Conservation (phyloP, 2,113 vertebrate genomes). For the Rana temporaria region DNA sequence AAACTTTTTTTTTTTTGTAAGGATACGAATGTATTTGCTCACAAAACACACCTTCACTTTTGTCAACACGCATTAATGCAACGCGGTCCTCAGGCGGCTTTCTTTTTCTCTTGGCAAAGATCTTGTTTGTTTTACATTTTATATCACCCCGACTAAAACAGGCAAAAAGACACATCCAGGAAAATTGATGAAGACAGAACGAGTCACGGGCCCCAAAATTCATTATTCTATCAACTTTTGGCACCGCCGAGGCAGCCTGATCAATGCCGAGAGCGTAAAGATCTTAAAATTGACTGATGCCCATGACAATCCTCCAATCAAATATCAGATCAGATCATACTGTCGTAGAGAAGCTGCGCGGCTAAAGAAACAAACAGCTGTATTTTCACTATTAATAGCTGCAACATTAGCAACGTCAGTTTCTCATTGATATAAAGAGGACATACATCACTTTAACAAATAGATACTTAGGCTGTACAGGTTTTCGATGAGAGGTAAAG, state of each 20-base stretch:
- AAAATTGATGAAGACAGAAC: conserved; percentile 66
- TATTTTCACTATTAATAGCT: conserved; percentile 4
- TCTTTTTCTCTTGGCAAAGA: conserved; percentile 13
- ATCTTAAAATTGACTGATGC: conserved; percentile 29
- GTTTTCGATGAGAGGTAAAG: background rate
- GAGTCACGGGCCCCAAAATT: conserved; percentile 68
- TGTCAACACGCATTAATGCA: conserved; percentile 43
- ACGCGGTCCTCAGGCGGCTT: conserved; percentile 2
- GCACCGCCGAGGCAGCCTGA: background rate
- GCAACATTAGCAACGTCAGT: background rate
- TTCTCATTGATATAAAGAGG: background rate
- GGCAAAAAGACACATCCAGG: conserved; percentile 23
- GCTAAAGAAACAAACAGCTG: background rate
- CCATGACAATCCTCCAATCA: conserved; percentile 32
- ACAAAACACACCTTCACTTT: conserved; percentile 19
- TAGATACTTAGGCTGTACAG: too few relatives aligned
- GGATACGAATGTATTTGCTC: conserved; percentile 3
- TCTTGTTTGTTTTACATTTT: conserved; percentile 46
- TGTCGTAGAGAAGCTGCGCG: conserved; percentile 3
- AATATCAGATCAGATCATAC: conserved; percentile 20
- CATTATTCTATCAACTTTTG: conserved; percentile 62
- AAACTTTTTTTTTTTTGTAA: background rate
- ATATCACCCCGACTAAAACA: conserved; percentile 4
- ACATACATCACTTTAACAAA: background rate
- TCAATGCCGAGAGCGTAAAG: conserved; percentile 26